Base-by-base conservation (phyloP, 2,113 vertebrate species). In the Hepsetus odoe region DNA sequence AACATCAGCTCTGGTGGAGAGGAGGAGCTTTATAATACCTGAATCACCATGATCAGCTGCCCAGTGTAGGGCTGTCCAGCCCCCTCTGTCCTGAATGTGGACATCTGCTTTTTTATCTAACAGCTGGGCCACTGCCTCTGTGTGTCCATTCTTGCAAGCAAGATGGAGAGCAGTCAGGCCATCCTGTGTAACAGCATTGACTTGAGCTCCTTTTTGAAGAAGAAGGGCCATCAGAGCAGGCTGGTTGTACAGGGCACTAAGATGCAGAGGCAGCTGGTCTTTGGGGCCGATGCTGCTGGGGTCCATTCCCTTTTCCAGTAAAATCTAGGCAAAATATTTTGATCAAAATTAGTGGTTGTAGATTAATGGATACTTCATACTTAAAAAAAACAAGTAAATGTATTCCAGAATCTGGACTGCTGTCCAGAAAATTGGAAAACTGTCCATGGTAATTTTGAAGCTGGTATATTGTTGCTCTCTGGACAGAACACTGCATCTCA, bases 1-100 rank as follows among this genome's bases (percentile, higher is more conserved):
- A 73, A 87, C 75, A 8, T 94, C 87, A 8, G 91, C 88, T 2
- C 89, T 85, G 9, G 80, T 86, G 0, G 85, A 86, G 24, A 94
- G 86, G 24, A 96, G 86, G 38, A 92, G 51, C 61, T 92, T 88
- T 32, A 91, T 87, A 74, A 90, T 76, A 2, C 59, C 12, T 32
- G 18, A 72, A 2, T 89, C 72, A 62, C 88, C 90, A 5, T 51
- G 80, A 22, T 86, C 84, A 64, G 89, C 88, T 22, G 93, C 93
- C 87, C 91, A 80, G 74, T 94, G 91, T 65, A 94, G 65, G n/a
- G 94, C 89, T 12, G 90, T 88, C 82, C 87, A 93, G 28, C 82
- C 87, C 14, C 88, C 83, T 73, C 69, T 90, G 69, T 94, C 94
- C 80, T 85, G 92, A 6, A 81, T 5, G 0, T 89, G 84, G 1